Conservation (phyloP, 1,140 invertebrate species). For the Trichonephila clavipes region DNA sequence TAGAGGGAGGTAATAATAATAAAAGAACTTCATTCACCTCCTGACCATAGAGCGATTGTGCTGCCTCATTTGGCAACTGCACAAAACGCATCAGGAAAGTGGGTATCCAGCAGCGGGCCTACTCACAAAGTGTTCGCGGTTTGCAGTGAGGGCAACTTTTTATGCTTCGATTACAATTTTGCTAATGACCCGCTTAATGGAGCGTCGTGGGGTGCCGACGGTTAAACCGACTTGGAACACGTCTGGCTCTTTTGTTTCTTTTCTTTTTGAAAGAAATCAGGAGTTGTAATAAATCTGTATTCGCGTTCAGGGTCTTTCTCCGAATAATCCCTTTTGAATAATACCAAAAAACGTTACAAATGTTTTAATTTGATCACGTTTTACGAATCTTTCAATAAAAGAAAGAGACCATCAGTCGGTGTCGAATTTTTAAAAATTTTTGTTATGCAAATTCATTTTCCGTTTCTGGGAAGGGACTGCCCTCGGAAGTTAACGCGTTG, state of each 20-base stretch:
- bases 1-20: not conserved
- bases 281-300: too few species aligned
- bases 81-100: conserved; percentile 17
- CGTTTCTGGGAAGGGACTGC: too few species aligned
- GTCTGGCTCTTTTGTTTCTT: not conserved
- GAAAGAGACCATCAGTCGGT: too few species aligned
- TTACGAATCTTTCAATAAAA: too few species aligned
- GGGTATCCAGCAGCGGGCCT: not conserved
- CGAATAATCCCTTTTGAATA: too few species aligned
- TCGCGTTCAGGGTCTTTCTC: too few species aligned
- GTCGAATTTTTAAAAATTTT: too few species aligned
- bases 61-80: conserved; percentile 34
- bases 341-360: too few species aligned
- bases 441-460: too few species aligned
- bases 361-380: too few species aligned
- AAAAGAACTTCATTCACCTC: not conserved
- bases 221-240: not conserved
- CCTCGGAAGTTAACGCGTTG: too few species aligned
- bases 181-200: conserved; percentile 20
- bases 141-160: conserved; percentile 10
- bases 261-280: too few species aligned
- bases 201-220: not conserved
- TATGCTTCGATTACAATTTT: conserved; percentile 2
- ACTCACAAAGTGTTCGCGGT: not conserved
- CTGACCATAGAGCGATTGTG: not conserved